phyloP scores from a whole-genome alignment of 1,140 invertebrate genomes.

The Dinothrombium tinctorium region DNA sequence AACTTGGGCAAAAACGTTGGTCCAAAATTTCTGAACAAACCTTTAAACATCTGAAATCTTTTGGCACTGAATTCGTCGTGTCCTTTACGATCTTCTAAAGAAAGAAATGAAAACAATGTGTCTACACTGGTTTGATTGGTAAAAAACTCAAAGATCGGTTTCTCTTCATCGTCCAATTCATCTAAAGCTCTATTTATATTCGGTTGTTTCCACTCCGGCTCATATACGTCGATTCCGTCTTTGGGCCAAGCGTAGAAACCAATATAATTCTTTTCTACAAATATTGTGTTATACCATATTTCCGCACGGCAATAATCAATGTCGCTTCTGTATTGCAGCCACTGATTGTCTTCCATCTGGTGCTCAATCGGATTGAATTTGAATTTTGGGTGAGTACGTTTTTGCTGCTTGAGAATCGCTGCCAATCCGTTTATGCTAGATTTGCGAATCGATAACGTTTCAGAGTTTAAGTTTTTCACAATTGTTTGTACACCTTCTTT shows the following conservation, averaged over 20 bases:
- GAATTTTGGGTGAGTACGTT: conserved; percentile 37
- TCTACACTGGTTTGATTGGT: conserved; percentile 38
- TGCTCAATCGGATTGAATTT: conserved; percentile 21
- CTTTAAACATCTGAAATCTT: conserved; percentile 42
- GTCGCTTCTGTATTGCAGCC: conserved; percentile 43
- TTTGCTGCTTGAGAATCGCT: conserved; percentile 47
- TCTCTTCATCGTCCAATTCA: conserved; percentile 30
- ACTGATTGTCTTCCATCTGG: conserved; percentile 32
- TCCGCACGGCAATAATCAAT: conserved; percentile 20
- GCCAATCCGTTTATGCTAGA: conserved; percentile 34
- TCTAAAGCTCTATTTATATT: conserved; percentile 25
- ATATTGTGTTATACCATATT: conserved; percentile 43
- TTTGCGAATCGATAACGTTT: conserved; percentile 46
- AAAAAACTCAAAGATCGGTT: conserved; percentile 42
- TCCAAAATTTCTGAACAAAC: conserved; percentile 53
- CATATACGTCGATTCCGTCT: conserved; percentile 32
- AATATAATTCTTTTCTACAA: conserved; percentile 37
- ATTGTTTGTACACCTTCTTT: conserved; percentile 37
- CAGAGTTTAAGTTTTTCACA: conserved; percentile 39
- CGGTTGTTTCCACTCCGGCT: conserved; percentile 34
- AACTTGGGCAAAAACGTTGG: conserved; percentile 34
- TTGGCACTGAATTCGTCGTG: conserved; percentile 46
- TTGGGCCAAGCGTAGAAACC: conserved; percentile 67
- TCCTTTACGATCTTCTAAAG: conserved; percentile 64
- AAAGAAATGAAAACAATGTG: conserved; percentile 43